These are phyloP conservation scores for Nipponacmea schrenckii DNA, from an alignment of 2,888 invertebrate genomes.

Conservation along the genomic window DNA sequence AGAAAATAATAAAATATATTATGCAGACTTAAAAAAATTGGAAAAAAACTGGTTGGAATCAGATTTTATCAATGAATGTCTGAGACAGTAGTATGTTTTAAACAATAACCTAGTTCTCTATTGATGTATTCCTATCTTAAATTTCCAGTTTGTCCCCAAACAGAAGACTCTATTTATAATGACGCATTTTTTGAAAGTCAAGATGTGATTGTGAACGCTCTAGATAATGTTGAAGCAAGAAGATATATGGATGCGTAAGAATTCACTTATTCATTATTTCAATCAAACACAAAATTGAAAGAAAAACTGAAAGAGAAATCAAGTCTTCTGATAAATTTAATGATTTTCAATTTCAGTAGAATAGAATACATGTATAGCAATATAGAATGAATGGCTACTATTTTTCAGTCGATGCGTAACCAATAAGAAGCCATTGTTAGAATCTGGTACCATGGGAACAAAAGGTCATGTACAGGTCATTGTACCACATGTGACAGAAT, in stretches of 20 bases:
- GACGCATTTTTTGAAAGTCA: slow-evolving; percentile 63
- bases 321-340: too few species aligned
- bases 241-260: slow-evolving; percentile 67
- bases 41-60: too few species aligned
- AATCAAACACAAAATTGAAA: too few species aligned
- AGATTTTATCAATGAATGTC: too few species aligned
- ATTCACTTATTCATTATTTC: neutral
- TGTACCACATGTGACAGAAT: slow-evolving; percentile 68
- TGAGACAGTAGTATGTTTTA: too few species aligned
- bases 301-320: too few species aligned
- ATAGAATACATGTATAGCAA: too few species aligned
- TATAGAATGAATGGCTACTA: neutral
- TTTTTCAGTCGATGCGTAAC: slow-evolving; percentile 65
- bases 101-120: too few species aligned
- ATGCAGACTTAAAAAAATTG: too few species aligned
- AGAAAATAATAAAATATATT: too few species aligned
- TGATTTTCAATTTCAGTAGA: too few species aligned
- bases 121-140: too few species aligned
- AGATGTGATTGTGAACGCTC: slow-evolving; percentile 65
- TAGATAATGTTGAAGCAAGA: slow-evolving; percentile 68
- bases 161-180: slow-evolving; percentile 58
- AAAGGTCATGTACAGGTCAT: slow-evolving; percentile 69
- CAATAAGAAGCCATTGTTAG: slow-evolving; percentile 64
- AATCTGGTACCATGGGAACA: slow-evolving; percentile 69
- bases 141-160: slow-evolving; percentile 61